phyloP scores from a whole-genome alignment of 2,888 invertebrate species.

The Acrobasis suavella region DNA sequence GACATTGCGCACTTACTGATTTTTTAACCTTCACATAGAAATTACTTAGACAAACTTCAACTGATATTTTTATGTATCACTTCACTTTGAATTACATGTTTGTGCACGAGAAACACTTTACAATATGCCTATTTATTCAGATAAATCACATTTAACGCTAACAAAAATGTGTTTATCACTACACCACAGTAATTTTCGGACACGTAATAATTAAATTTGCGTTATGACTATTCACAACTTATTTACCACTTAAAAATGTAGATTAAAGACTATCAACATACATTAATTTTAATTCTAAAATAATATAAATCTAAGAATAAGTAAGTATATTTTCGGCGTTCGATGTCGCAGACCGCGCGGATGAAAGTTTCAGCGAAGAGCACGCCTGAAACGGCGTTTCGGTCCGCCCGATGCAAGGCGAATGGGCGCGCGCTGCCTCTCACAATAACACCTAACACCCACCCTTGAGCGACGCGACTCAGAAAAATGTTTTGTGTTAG shows the following conservation, averaged over 20 bases:
- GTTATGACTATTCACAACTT: not conserved
- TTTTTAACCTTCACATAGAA: slow-evolving; percentile 69
- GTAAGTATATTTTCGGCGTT: not conserved
- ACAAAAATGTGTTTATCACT: slow-evolving; percentile 30
- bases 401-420: slow-evolving; percentile 57
- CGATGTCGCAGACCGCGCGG: slow-evolving; percentile 33
- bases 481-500: slow-evolving; percentile 33
- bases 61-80: slow-evolving; percentile 49
- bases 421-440: slow-evolving; percentile 48
- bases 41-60: slow-evolving; percentile 60
- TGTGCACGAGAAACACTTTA: slow-evolving; percentile 39
- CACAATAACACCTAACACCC: slow-evolving; percentile 33
- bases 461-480: slow-evolving; percentile 39
- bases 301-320: not conserved
- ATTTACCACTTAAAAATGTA: not conserved
- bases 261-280: not conserved
- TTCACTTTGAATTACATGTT: slow-evolving; percentile 46
- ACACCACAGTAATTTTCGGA: slow-evolving; percentile 15
- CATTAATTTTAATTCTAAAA: not conserved
- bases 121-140: slow-evolving; percentile 35
- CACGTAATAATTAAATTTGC: not conserved
- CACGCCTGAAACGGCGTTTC: slow-evolving; percentile 51
- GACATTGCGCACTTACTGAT: slow-evolving; percentile 76
- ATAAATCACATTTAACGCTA: slow-evolving; percentile 34
- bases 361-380: slow-evolving; percentile 58